Evolutionary conservation across 2,797 vertebrate genomes (phyloP), one percentile per base, ranked within the genome.

Genomic region (Pangasius mekongensis): DNA sequence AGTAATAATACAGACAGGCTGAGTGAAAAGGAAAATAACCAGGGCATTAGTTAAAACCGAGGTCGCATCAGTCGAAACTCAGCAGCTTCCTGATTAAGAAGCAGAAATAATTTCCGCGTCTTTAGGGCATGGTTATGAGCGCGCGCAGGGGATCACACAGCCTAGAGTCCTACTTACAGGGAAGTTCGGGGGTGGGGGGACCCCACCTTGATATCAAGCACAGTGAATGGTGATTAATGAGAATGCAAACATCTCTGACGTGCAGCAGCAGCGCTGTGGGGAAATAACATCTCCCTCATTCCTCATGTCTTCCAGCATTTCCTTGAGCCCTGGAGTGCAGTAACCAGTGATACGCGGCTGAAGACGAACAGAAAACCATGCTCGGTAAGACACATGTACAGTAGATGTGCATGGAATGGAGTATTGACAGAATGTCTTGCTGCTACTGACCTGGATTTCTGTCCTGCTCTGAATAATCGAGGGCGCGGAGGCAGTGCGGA

Each of bases 401-500:
- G 43, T 1, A 36, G 2, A 49, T 47, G 52, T 76, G 33, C n/a
- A 62, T 47, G 22, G 10, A 39, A 74, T 60, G 47, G 13, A 18
- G 39, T 54, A 49, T 73, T 24, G 69, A 54, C 5, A 5, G 49
- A 22, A 43, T 77, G 18, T 86, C 27, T 13, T 86, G 36, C 52
- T 86, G 69, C 33, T 52, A 66, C 52, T 74, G 80, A 62, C 27
- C n/a, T 4, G 73, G 58, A 47, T 85, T 33, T 80, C 14, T 80
- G 16, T 67, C 69, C n/a, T 87, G 39, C 13, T 81, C 18, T 71
- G 33, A 60, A 20, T 54, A n/a, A 13, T 16, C 7, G 47, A 89
- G 88, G 78, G 24, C 84, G 88, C 24, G 91, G 91, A 87, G 89
- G 91, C 30, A 87, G 80, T 74, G 64, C 89, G 56, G 86, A 88